phyloP scores from a whole-genome alignment of 2,797 vertebrate species.

The Anguilla megastoma region DNA sequence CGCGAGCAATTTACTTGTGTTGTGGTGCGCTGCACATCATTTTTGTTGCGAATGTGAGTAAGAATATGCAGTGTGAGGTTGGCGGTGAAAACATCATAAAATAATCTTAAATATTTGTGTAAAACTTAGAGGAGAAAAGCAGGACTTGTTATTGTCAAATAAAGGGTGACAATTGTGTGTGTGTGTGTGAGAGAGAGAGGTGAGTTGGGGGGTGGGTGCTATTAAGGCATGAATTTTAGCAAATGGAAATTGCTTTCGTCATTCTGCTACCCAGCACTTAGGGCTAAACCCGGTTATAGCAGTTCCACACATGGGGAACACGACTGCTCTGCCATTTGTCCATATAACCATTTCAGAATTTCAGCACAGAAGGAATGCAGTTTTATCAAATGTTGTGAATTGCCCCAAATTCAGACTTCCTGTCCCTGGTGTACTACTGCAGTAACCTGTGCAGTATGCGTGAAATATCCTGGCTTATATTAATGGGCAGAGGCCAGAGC shows the following conservation, averaged over 20 bases:
- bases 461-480: not conserved
- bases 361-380: not conserved
- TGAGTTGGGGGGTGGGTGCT: constrained; percentile 21
- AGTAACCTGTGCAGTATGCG: not conserved
- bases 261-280: not conserved
- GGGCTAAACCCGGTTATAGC: not conserved
- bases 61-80: not conserved
- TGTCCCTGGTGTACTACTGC: not conserved
- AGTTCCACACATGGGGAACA: not conserved
- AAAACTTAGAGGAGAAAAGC: not conserved
- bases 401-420: not conserved
- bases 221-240: not conserved
- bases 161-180: not conserved
- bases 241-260: constrained; percentile 22
- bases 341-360: not conserved
- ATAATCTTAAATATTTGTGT: not conserved
- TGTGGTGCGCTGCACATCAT: not conserved
- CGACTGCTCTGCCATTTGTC: not conserved
- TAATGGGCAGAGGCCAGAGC: not conserved
- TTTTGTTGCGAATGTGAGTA: too few relatives aligned
- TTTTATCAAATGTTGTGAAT: constrained; percentile 9
- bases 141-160: not conserved
- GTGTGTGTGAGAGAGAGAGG: not conserved
- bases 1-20: not conserved
- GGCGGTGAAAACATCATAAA: not conserved